phyloP scores from a whole-genome alignment of 2,797 vertebrate genomes.

The Carduelis carduelis region DNA sequence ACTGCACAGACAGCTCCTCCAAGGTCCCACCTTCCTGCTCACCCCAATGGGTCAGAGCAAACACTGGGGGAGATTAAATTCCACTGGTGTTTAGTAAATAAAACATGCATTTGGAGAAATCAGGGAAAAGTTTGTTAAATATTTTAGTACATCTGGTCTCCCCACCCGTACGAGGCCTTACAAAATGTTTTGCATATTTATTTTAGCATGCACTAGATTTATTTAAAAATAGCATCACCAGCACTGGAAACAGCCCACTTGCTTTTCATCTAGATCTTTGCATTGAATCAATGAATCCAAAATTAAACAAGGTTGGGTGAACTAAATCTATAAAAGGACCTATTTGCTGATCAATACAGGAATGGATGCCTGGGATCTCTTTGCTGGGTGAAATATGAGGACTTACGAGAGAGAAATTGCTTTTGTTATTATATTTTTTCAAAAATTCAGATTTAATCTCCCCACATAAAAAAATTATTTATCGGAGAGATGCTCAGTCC shows the following conservation, averaged over 20 bases:
- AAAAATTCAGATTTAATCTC: constrained; percentile 10
- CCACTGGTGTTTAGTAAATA: not conserved
- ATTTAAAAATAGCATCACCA: constrained; percentile 63
- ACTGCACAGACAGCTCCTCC: not conserved
- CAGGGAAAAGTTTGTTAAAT: constrained; percentile 65
- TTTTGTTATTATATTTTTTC: not conserved
- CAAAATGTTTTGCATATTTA: constrained; percentile 66
- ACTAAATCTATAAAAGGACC: constrained; percentile 33
- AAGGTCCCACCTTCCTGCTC: not conserved
- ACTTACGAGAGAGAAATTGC: not conserved
- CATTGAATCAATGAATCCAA: constrained; percentile 66
- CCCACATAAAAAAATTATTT: constrained; percentile 9
- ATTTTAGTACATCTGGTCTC: constrained; percentile 60
- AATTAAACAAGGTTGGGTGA: constrained; percentile 62
- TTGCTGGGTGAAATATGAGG: constrained; percentile 37
- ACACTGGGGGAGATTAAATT: not conserved
- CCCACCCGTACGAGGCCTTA: constrained; percentile 3
- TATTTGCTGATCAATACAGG: constrained; percentile 61
- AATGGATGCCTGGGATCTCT: not conserved
- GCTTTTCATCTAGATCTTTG: constrained; percentile 56
- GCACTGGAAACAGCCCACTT: constrained; percentile 57
- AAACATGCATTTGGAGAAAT: not conserved
- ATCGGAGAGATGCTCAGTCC: not conserved
- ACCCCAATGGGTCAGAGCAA: not conserved
- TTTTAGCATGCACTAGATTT: constrained; percentile 57